Evolutionary conservation across 2,113 vertebrate genomes (phyloP).

Genomic region (Uropsilus gracilis): DNA sequence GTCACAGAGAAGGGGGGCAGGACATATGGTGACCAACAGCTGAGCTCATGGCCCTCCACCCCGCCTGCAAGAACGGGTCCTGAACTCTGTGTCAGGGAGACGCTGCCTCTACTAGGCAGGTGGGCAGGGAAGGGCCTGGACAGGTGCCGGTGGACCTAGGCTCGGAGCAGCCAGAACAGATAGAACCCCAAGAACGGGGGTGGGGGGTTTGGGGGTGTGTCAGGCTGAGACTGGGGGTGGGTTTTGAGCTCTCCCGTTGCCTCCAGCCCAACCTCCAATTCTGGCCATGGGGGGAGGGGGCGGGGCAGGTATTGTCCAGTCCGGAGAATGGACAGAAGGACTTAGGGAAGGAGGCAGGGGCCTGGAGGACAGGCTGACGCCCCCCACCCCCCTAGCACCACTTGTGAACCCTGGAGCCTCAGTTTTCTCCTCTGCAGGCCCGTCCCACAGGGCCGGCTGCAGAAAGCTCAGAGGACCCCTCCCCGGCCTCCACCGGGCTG

Average conservation of each 20-base stretch:
- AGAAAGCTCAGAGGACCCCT: too few species aligned
- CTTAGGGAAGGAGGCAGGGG: not conserved
- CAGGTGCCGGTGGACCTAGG: not conserved
- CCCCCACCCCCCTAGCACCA: too few species aligned
- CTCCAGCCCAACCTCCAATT: not conserved
- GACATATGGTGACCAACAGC: too few species aligned
- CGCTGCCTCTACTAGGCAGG: too few species aligned
- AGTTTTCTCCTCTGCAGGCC: not conserved
- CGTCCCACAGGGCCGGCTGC: fast-evolving
- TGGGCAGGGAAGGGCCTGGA: not conserved
- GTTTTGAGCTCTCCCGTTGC: not conserved
- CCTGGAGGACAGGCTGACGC: too few species aligned
- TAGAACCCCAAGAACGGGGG: too few species aligned
- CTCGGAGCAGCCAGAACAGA: not conserved
- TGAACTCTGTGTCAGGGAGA: too few species aligned
- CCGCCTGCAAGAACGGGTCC: not conserved
- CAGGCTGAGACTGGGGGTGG: fast-evolving
- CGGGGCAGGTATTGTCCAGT: too few species aligned
- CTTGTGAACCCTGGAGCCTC: too few species aligned
- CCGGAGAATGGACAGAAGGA: not conserved
- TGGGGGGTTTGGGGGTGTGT: too few species aligned
- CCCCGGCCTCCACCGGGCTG: too few species aligned
- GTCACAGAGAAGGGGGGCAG: not conserved
- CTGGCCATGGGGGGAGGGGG: not conserved
- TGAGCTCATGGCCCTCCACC: not conserved